Conservation (phyloP, 2,113 vertebrate genomes). For the Ondatra zibethicus region DNA sequence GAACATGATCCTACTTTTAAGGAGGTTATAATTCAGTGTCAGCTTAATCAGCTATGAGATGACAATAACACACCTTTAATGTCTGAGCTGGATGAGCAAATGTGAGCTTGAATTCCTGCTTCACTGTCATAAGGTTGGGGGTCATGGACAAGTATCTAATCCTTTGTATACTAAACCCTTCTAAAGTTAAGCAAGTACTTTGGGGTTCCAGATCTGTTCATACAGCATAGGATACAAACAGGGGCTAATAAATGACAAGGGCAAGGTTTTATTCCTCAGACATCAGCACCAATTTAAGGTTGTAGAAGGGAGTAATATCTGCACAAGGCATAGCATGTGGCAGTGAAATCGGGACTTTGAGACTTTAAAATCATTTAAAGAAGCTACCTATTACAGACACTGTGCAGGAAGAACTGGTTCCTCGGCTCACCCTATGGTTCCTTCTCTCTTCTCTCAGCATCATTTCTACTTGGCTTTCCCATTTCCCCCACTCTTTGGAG, state of each 20-base stretch:
- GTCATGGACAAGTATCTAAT: background rate
- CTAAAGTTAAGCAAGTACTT: background rate
- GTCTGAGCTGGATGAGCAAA: background rate
- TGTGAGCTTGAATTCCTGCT: background rate
- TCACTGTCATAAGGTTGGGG: too few species aligned
- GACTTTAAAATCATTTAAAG: background rate
- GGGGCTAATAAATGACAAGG: background rate
- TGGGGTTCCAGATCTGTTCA: background rate
- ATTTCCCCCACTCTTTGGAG: background rate
- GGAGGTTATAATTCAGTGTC: background rate
- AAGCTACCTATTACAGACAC: accelerated
- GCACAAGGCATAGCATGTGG: background rate
- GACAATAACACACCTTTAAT: background rate
- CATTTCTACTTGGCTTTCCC: background rate
- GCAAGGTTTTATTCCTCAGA: background rate
- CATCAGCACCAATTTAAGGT: background rate
- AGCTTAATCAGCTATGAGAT: background rate
- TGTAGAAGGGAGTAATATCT: background rate
- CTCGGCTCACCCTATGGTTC: background rate
- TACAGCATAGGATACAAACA: background rate
- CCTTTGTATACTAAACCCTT: background rate
- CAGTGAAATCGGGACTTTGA: background rate
- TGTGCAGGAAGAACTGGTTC: background rate
- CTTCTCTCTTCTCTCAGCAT: background rate
- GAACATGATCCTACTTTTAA: background rate